Base-by-base conservation (phyloP, 2,888 invertebrate species). In the Chrysomela aeneicollis region DNA sequence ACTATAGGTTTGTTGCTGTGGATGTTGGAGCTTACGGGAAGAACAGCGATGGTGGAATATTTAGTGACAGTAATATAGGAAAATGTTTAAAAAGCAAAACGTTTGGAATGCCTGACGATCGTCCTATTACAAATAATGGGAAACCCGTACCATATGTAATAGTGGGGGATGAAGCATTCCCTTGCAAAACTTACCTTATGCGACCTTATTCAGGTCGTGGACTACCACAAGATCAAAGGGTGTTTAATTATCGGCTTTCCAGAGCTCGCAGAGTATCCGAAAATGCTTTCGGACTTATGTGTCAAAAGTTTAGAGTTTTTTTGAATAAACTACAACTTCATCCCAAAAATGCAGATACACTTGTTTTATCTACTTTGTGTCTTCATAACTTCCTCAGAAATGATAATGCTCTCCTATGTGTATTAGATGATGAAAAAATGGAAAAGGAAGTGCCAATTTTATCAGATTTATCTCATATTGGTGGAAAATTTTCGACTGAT, bases 1-100 rank as follows among this genome's bases (percentile, higher is more conserved):
- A 76, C 49, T 77, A 74, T 58, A 76, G 64, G 37, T 77, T 77
- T 68, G 64, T 74, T 63, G 60, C 65, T 50, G 73, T 76, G 12
- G 76, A 78, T 63, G 64, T 78, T 57, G 77, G 74, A n/a, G 68
- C 72, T 21, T 73, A 73, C 57, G 76, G 76, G 6, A 74, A 68
- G 63, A 73, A 73, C 46, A 75, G 75, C 59, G 77, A 77, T 66
- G 74, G 73, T 30, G 74, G 74, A 22, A 73, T 77, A 51, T 76
- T 76, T 63, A 57, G 54, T 22, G 50, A 62, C 51, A 73, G 73
- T 21, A 66, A 61, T 17, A 52, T 77, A 50, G 74, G 72, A 51
- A 70, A 64, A 64, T 35, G n/a, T 46, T 51, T 71, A 46, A 49
- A 59, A 22, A 64, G 62, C 19, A 55, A 55, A 54, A 70, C 59